Evolutionary conservation across 2,113 vertebrate genomes (phyloP).

Genomic region (Cairina moschata): DNA sequence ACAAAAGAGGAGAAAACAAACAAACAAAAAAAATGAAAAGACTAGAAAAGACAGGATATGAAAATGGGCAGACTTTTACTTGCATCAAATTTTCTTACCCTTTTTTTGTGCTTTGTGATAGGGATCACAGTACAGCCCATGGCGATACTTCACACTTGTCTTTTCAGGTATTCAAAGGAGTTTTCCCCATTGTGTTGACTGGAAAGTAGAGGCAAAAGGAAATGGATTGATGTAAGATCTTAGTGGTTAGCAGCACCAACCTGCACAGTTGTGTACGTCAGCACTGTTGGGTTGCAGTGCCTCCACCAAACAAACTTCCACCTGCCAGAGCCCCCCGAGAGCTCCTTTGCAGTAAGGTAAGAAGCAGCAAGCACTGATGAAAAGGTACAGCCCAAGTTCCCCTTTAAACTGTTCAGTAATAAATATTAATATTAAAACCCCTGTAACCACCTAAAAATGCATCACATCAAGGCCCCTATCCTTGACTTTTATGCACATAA

Average conservation of each 20-base stretch:
- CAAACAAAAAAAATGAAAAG: neutral
- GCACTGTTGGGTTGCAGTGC: neutral
- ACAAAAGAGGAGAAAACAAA: neutral
- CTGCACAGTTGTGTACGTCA: neutral
- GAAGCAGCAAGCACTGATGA: neutral
- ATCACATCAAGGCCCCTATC: neutral
- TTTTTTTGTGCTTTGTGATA: neutral
- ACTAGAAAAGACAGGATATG: neutral
- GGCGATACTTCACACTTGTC: neutral
- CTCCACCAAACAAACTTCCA: neutral
- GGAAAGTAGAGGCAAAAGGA: neutral
- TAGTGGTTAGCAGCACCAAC: neutral
- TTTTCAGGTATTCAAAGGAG: neutral
- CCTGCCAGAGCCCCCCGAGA: neutral
- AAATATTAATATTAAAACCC: slow-evolving; percentile 39
- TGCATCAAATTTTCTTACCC: neutral
- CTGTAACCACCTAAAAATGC: slow-evolving; percentile 8
- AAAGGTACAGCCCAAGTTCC: neutral
- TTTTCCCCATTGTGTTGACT: neutral
- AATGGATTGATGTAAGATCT: neutral
- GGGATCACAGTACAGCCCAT: neutral
- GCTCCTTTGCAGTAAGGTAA: neutral
- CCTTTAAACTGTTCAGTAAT: neutral
- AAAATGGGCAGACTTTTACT: neutral
- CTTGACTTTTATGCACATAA: slow-evolving; percentile 42